Conservation (phyloP, 23 tunicate species). For the Styela clava region DNA sequence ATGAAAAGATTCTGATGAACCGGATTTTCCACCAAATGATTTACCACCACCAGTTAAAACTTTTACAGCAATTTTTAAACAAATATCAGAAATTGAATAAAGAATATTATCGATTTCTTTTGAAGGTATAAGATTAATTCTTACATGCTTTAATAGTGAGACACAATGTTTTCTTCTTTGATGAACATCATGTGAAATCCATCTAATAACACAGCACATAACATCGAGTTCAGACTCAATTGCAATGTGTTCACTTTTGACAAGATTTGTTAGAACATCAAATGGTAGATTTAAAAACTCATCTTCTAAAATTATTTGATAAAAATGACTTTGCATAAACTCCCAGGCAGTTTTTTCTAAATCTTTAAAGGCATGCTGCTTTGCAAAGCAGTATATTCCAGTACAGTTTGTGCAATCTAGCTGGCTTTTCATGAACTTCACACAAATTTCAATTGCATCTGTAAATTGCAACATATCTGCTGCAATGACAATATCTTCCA, state of each 20-base stretch:
- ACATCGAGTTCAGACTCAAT: constrained; percentile 20
- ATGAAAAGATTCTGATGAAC: not conserved
- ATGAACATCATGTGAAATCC: constrained; percentile 16
- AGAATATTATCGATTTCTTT: not conserved
- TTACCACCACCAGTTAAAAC: not conserved
- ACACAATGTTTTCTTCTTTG: constrained; percentile 21
- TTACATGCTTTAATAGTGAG: not conserved
- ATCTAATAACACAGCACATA: not conserved
- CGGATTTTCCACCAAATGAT: not conserved
- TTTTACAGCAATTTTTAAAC: constrained; percentile 5
- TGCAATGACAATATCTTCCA: constrained; percentile 22
- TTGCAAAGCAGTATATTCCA: constrained; percentile 27
- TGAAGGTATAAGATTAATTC: not conserved
- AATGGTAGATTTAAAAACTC: constrained; percentile 22
- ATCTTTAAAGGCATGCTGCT: not conserved
- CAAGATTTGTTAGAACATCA: not conserved
- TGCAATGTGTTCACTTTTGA: constrained; percentile 14
- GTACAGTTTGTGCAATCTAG: not conserved
- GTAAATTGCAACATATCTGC: constrained; percentile 26
- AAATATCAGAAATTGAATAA: not conserved
- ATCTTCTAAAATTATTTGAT: not conserved
- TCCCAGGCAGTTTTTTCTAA: constrained; percentile 23
- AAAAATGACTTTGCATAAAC: constrained; percentile 2
- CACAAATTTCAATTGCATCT: constrained; percentile 4
- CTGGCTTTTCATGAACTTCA: not conserved